Base-by-base conservation (phyloP, 2,888 invertebrate genomes). In the Hirudinaria manillensis region DNA sequence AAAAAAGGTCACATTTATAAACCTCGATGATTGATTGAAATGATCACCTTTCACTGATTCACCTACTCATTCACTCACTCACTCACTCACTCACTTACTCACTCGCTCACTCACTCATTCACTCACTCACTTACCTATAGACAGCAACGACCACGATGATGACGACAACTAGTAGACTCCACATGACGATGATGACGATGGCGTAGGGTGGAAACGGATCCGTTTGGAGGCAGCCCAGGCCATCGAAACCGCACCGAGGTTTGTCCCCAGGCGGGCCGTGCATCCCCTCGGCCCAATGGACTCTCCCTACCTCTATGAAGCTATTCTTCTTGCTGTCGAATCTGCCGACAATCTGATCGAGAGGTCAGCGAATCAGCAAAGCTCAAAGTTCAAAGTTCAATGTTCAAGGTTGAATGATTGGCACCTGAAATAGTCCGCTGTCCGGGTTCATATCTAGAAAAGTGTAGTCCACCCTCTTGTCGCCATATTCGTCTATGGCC, bases 391-490 rank as follows among this genome's bases (percentile, higher is more conserved):
- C 13, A 27, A 29, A 61, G 24, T 61, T n/a, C 13, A 24, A 61
- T 16, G 61, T 45, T 45, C 45, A 45, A 45, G 16, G 45, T 10
- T 45, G 45, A 45, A 45, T 16, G 3, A 45, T 45, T 3, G 45
- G 45, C 45, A 61, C 61, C 61, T 61, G 24, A 10, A 61, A 61
- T 2, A 27, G 13, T 19, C 61, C 61, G 29, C 24, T 61, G 24
- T 61, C 13, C 0, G 92, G 92, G 85, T 97, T 91, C 90, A 96
- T 91, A 82, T 96, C 94, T 68, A 97, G 88, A 70, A 98, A 87
- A 0, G 96, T 94, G 84, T 97, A 98, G 75, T 94, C 93, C 0
- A 93, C 93, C 78, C 94, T 92, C 66, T 96, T 89, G 85, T 97
- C 97, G 0, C 96, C 97, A 85, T 97, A 97, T 32, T 89, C 89